Evolutionary conservation across 2,113 vertebrate species (phyloP), one percentile per base, ranked within the genome.

Genomic region (Lethenteron reissneri): DNA sequence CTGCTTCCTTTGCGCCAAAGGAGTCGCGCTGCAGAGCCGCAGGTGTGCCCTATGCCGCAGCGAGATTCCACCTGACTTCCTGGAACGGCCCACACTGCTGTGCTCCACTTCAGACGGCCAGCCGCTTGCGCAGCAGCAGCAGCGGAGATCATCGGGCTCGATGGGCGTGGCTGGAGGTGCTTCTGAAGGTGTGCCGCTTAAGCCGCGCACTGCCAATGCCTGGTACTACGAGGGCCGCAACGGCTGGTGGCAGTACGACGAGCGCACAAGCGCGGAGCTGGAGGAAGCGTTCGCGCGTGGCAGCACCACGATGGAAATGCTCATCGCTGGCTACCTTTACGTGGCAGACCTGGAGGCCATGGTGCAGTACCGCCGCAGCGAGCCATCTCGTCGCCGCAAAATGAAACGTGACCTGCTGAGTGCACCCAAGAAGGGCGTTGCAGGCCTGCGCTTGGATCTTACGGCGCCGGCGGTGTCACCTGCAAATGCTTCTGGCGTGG

Each of bases 241-340:
- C 41, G 92, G 92, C 72, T 97, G 92, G 92, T 97, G 92, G 92
- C 92, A 96, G 79, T 97, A 96, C 11, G 91, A 96, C 58, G 91
- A 95, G 78, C 85, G 91, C 70, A 92, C 90, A 73, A 95, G 84
- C 79, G 83, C 83, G 58, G 90, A 96, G 79, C 81, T 97, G 78
- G 92, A 96, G 82, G 91, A 96, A 72, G 89, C 92, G 19, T 90
- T 88, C 73, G 77, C 84, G 72, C 90, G 89, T 78, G 91, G 86
- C 76, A 89, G 84, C 81, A 95, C 90, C 80, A 92, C 83, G 78
- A 87, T 88, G 1, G 91, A 97, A 81, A 95, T 97, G 92, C 82
- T 97, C 58, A 96, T 97, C 15, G 90, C 90, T 3, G 90, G 92
- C 2, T 95, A 92, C 81, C 81, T 97, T 5, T 97, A 97, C 58